phyloP scores from a whole-genome alignment of 2,797 vertebrate species.

The Staurois parvus region DNA sequence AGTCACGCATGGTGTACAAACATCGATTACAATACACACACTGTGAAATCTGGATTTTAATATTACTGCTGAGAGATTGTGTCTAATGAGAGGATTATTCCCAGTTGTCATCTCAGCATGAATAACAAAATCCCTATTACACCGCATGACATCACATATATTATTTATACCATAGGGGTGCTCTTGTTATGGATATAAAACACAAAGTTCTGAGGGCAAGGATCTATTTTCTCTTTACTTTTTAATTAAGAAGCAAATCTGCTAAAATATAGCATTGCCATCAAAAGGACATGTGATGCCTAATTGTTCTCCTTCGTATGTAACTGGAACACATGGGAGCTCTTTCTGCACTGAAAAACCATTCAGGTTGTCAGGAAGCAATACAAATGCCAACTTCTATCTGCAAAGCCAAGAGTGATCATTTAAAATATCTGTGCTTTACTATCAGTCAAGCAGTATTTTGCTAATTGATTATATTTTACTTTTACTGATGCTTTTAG shows the following conservation, averaged over 20 bases:
- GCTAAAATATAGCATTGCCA: background rate
- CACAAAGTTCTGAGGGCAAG: background rate
- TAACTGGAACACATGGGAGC: background rate
- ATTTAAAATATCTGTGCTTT: background rate
- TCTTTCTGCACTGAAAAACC: background rate
- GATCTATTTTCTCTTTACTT: conserved; percentile 16
- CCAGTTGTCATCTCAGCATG: conserved; percentile 48
- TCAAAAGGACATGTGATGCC: background rate
- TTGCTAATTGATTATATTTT: background rate
- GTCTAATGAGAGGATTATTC: conserved; percentile 57
- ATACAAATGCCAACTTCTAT: background rate
- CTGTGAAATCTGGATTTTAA: conserved; percentile 55
- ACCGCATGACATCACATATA: conserved; percentile 57
- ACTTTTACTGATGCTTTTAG: background rate
- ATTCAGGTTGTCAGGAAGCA: background rate
- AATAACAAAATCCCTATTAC: conserved; percentile 59
- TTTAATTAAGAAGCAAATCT: conserved; percentile 40
- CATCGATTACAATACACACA: conserved; percentile 46
- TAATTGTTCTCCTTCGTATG: conserved; percentile 22
- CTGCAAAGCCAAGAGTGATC: background rate
- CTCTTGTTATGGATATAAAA: conserved; percentile 7
- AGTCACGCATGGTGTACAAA: conserved; percentile 36
- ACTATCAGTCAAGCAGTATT: background rate
- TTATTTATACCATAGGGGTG: conserved; percentile 60
- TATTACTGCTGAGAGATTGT: conserved; percentile 56